Evolutionary conservation across 53 echinoderm and acorn worm genomes (phyloP).

Genomic region (Mesocentrotus franciscanus): DNA sequence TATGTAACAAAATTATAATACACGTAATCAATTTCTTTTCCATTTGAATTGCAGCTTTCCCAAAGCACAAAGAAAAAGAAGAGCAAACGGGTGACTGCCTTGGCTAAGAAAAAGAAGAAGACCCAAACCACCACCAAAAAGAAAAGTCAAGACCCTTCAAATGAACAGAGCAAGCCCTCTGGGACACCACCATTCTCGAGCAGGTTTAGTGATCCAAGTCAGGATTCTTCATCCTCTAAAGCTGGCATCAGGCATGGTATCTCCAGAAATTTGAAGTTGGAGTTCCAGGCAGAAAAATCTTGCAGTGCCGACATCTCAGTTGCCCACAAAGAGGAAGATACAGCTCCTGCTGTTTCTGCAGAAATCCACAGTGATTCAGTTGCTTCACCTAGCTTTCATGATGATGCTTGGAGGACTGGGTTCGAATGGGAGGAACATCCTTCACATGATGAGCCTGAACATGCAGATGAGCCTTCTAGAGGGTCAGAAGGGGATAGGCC

Average conservation of each 20-base stretch:
- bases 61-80: constrained; percentile 68
- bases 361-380: background rate
- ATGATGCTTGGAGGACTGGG: background rate
- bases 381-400: background rate
- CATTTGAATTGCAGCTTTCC: constrained; percentile 49
- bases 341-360: background rate
- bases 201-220: background rate
- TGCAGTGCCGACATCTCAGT: background rate
- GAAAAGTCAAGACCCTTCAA: background rate
- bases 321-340: background rate
- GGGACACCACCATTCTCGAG: background rate
- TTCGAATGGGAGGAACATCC: background rate
- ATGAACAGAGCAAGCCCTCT: background rate
- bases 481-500: background rate
- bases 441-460: background rate
- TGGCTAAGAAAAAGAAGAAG: constrained; percentile 34
- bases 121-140: background rate
- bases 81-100: background rate
- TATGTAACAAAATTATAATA: too few species aligned
- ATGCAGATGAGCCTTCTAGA: background rate
- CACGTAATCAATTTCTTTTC: background rate
- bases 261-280: background rate
- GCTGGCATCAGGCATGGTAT: background rate
- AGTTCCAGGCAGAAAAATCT: background rate
- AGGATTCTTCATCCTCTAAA: background rate